Percentiles rank a stretch among this genome's conserved stretches.
These are phyloP conservation scores for Cryptotermes secundus DNA, from an alignment of 1,140 invertebrate genomes.

Conservation along the genomic window DNA sequence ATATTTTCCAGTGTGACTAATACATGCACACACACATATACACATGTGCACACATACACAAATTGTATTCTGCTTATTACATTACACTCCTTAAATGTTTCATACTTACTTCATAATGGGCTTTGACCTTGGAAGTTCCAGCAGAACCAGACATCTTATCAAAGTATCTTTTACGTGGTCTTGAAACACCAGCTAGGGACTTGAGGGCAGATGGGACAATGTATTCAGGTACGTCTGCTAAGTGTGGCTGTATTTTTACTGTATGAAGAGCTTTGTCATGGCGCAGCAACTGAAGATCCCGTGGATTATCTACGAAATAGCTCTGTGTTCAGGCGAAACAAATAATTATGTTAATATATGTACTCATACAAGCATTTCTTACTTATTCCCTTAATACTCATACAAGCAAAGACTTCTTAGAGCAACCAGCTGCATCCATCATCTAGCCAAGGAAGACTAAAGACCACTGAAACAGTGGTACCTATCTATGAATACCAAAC, in stretches of 20 bases:
- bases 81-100: not conserved
- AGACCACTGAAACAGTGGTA: no score
- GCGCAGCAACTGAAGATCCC: slow-evolving; percentile 82
- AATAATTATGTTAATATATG: not conserved
- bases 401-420: no score
- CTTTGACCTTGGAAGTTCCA: not conserved
- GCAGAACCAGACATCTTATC: not conserved
- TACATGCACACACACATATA: no score
- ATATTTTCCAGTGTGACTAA: no score
- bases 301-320: slow-evolving; percentile 94
- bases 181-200: slow-evolving; percentile 54
- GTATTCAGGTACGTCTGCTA: slow-evolving; percentile 94
- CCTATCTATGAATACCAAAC: no score
- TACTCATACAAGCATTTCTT: no score
- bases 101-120: not conserved
- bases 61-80: no score
- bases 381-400: no score
- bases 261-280: slow-evolving; percentile 92
- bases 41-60: no score
- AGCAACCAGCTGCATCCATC: no score
- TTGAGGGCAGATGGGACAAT: slow-evolving; percentile 78
- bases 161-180: slow-evolving; percentile 43
- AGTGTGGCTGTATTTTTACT: slow-evolving; percentile 78
- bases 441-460: no score
- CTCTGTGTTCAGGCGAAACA: slow-evolving; percentile 54